Evolutionary conservation across 2,797 vertebrate species (phyloP), one percentile per base, ranked within the genome.

Genomic region (Pangasius mekongensis): DNA sequence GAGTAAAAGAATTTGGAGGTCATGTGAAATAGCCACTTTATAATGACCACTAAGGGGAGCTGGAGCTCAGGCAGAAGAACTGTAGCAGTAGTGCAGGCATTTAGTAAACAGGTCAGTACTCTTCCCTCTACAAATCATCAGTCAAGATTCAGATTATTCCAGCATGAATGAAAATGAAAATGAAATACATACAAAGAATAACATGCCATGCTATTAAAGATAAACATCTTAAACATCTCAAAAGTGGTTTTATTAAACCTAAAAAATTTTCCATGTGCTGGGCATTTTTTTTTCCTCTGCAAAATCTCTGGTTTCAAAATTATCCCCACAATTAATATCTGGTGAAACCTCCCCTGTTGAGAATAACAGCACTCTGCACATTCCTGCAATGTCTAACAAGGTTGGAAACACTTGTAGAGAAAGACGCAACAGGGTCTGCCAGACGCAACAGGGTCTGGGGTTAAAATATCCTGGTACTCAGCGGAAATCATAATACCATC

Each of bases 21-120:
- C 20, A 18, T 60, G 33, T 27, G 0, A 60, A 60, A 60, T 60
- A 82, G 10, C 78, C 49, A 30, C 60, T 66, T 24, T 60, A 43
- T 8, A 56, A n/a, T 89, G 49, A 69, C 94, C 95, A 94, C 94
- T 91, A 78, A 92, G 90, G 90, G 94, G 94, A 78, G 92, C 93
- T 93, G 27, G 83, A 89, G 43, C 56, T 60, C 67, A 84, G 43
- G 24, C 6, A 33, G 3, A 62, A 54, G 62, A 52, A 20, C 54
- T 80, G 3, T 6, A 2, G 39, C 24, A 3, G 5, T 8, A 4
- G 56, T 18, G 36, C 27, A 27, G 10, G 24, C 20, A 36, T 54
- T 78, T 5, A 22, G 27, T 33, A 58, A 82, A 4, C 43, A 30
- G 20, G 6, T 1, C 58, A 76, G 56, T 56, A 43, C 20, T 67